phyloP scores from a whole-genome alignment of 2,113 vertebrate genomes.

The Centropus bengalensis region DNA sequence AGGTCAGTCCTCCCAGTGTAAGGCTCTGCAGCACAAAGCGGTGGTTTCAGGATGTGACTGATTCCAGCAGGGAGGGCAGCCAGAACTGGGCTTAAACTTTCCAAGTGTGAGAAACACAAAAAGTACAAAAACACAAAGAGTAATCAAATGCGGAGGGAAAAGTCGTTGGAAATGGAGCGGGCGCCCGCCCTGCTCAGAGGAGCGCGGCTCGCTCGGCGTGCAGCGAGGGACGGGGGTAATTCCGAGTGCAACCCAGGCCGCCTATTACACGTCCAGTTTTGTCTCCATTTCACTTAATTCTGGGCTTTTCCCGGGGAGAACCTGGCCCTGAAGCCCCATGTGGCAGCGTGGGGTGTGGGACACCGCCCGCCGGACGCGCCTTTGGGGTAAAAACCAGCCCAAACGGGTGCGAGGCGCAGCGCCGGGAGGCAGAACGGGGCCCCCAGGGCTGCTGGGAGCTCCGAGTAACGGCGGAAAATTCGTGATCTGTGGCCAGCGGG shows the following conservation, averaged over 20 bases:
- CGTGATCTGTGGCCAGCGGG: too few species aligned
- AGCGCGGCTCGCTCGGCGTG: not conserved
- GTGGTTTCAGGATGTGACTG: not conserved
- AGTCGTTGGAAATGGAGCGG: accelerated
- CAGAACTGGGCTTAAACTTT: accelerated
- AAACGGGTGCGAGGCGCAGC: not conserved
- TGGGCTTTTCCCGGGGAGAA: not conserved
- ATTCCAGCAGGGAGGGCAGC: not conserved
- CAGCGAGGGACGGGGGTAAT: not conserved
- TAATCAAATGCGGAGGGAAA: not conserved
- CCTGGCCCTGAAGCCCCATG: not conserved
- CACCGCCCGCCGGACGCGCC: not conserved
- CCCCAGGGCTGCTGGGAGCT: too few species aligned
- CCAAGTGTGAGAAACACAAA: accelerated
- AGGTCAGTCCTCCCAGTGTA: not conserved
- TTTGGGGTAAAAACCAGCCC: not conserved
- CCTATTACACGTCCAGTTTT: not conserved
- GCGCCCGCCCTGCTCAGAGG: not conserved
- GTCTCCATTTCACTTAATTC: not conserved
- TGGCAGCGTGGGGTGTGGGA: not conserved
- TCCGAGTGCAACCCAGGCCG: not conserved
- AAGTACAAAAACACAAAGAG: accelerated
- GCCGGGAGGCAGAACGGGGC: too few species aligned
- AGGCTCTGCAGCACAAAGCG: not conserved
- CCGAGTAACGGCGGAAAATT: too few species aligned